Evolutionary conservation across 2,113 vertebrate species (phyloP).

Genomic region (Holacanthus passer): DNA sequence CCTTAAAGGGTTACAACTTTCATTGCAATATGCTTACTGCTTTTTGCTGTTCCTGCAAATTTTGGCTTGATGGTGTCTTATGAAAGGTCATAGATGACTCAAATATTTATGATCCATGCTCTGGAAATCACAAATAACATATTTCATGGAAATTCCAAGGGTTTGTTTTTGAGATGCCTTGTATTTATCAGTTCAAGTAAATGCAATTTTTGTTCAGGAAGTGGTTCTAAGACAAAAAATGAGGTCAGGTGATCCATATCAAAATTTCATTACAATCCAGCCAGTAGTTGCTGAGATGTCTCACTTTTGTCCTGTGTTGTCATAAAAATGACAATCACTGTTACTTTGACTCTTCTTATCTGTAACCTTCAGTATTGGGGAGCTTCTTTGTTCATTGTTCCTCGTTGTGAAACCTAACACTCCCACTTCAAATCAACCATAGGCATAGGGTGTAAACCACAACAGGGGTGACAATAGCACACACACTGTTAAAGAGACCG

Average conservation of each 20-base stretch:
- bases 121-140: too few species aligned
- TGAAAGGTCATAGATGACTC: too few species aligned
- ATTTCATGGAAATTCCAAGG: too few species aligned
- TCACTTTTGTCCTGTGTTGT: not conserved
- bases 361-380: not conserved
- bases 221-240: too few species aligned
- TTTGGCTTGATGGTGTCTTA: too few species aligned
- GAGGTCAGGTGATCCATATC: not conserved
- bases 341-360: constrained; percentile 12
- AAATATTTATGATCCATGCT: too few species aligned
- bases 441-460: constrained; percentile 29
- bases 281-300: not conserved
- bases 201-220: too few species aligned
- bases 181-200: too few species aligned
- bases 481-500: constrained; percentile 2
- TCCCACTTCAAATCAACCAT: constrained; percentile 7
- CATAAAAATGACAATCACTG: not conserved
- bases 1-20: too few species aligned
- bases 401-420: constrained; percentile 40
- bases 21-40: too few species aligned
- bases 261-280: not conserved
- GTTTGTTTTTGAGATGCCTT: too few species aligned
- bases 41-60: too few species aligned
- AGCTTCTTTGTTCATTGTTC: constrained; percentile 9
- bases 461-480: constrained; percentile 22